Evolutionary conservation across 2,797 vertebrate species (phyloP).

Genomic region (Melanotaenia nigrans): DNA sequence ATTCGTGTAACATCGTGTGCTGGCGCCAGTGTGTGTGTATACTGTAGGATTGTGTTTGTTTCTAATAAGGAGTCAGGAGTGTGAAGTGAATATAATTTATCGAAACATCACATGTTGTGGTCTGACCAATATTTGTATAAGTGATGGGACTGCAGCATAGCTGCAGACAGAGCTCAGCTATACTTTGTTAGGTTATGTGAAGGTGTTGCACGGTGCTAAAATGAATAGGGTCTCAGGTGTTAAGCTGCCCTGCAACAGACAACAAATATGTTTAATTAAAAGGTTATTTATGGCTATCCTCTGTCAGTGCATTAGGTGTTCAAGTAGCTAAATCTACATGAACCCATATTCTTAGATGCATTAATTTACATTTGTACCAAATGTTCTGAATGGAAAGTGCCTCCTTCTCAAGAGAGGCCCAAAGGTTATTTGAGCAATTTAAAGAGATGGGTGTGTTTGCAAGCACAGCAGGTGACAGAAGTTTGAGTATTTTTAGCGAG

Average conservation of each 20-base stretch:
- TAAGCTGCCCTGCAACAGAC: not conserved
- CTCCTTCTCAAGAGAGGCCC: conserved; percentile 24
- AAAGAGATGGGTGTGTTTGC: conserved; percentile 23
- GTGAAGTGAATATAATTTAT: conserved; percentile 33
- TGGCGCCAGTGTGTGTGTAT: not conserved
- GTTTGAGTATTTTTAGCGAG: conserved; percentile 60
- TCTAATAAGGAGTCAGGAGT: conserved; percentile 58
- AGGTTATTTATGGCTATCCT: not conserved
- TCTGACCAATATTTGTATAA: conserved; percentile 48
- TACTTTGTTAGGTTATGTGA: conserved; percentile 35
- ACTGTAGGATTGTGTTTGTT: not conserved
- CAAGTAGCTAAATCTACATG: not conserved
- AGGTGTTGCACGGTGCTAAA: conserved; percentile 20
- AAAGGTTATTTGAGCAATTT: conserved; percentile 39
- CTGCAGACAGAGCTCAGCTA: conserved; percentile 36
- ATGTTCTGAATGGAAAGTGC: conserved; percentile 23
- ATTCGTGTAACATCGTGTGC: not conserved
- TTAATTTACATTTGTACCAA: conserved; percentile 5
- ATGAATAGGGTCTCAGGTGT: conserved; percentile 21
- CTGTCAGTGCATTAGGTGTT: not conserved
- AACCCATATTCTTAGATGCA: not conserved
- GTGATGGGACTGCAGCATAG: conserved; percentile 15
- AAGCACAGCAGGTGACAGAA: conserved; percentile 21
- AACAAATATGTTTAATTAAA: not conserved
- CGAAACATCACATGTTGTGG: conserved; percentile 32